Percentiles rank a stretch among this genome's conserved stretches.
Evolutionary conservation across 2,113 vertebrate genomes (phyloP).

Genomic region (Myrmecobius fasciatus): DNA sequence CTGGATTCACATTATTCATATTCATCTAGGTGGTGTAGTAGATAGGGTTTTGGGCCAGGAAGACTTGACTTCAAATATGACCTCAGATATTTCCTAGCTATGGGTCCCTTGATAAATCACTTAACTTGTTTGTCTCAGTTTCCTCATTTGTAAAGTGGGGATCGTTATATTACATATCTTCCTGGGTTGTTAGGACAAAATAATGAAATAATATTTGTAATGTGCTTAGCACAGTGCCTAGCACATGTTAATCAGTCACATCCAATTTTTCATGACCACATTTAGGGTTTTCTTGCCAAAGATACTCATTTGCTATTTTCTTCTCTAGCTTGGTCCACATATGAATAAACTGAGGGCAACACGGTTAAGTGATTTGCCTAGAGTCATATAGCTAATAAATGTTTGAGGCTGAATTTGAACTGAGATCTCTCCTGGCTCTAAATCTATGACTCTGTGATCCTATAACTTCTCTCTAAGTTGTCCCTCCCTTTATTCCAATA

Average conservation of each 20-base stretch:
- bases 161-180: not conserved
- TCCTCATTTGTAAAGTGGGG: not conserved
- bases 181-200: not conserved
- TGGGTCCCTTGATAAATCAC: not conserved
- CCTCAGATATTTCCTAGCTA: not conserved
- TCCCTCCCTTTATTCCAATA: not conserved
- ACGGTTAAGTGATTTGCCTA: too few relatives aligned
- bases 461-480: not conserved
- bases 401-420: too few relatives aligned
- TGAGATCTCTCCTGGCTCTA: not conserved
- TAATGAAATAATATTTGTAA: not conserved
- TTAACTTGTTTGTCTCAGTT: not conserved
- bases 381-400: too few relatives aligned
- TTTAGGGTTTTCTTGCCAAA: too few relatives aligned
- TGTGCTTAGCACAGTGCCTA: not conserved
- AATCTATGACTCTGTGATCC: not conserved
- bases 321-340: too few relatives aligned
- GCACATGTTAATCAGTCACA: not conserved
- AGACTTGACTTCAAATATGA: not conserved
- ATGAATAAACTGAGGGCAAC: too few relatives aligned
- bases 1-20: not conserved
- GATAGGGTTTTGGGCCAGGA: not conserved
- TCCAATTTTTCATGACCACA: too few relatives aligned
- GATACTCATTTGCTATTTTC: too few relatives aligned
- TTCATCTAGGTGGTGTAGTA: not conserved